Evolutionary conservation across 2,888 invertebrate genomes (phyloP), one percentile per base, ranked within the genome.

Genomic region (Macrophya annulata): DNA sequence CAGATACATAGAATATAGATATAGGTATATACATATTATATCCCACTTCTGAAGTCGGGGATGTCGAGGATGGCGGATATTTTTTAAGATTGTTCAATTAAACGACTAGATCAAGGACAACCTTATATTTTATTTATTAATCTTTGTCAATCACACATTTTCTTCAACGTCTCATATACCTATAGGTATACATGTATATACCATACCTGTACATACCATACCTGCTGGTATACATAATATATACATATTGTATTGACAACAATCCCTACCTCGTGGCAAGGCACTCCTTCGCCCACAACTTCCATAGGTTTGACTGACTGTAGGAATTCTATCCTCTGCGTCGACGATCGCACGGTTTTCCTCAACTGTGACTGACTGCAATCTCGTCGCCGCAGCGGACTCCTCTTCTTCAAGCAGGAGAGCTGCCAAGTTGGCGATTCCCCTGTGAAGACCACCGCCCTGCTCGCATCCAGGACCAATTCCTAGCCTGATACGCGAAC

Each of bases 401-500:
- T 85, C 85, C 43, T 82, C 85, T 17, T 85, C 85, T 71, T 85
- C 85, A 3, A 85, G 71, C 10, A 85, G 55, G 17, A 85, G 81
- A 25, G 85, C 85, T 15, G 85, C 85, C 59, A 85, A 43, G 10
- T 85, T 77, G 9, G 85, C 81, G 10, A 85, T 85, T 43, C 85
- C 85, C 10, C 85, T 59, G 51, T 79, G 77, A 15, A 85, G 51
- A 25, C 71, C 71, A 4, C 59, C 71, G 9, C 59, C 55, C 25
- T 71, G 71, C 17, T 85, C 85, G 59, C 85, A 85, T 68, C 68
- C 81, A 25, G 85, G 68, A 71, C 51, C 40, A 6, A 77, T 77
- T 25, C 85, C 84, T 8, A 85, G 85, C n/a, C 85, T 81, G 71
- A 85, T 81, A 31, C 85, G 85, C 55, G 85, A 85, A 71, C 85